Base-by-base conservation (phyloP, 1,140 invertebrate species). In the Drosophila oshimai region DNA sequence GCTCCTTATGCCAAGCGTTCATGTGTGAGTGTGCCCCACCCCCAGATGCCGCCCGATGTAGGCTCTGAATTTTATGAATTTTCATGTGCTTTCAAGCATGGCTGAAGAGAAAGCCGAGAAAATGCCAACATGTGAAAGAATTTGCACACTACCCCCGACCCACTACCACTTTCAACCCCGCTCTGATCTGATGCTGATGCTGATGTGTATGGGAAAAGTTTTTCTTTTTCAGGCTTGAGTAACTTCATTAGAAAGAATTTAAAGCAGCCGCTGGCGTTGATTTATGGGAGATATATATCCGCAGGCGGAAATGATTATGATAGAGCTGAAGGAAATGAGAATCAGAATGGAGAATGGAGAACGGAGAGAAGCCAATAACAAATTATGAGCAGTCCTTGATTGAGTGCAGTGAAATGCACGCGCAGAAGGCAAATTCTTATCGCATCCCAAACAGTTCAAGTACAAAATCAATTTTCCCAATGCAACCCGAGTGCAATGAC, bases 1-100 rank as follows among this genome's bases (percentile, higher is more conserved):
- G 81, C 81, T 88, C 55, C 80, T 88, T 81, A 87, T 87, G 50
- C 55, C 79, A 45, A 68, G 36, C 74, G 34, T 64, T 29, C 42
- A 49, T 44, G 29, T 51, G 54, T 71, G 67, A 53, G 54, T 41
- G 39, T 47, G 41, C 6, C 34, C 6, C 17, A 17, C 15, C 34
- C 26, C 51, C 28, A 18, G n/a, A n/a, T n/a, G 22, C 28, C 28
- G 41, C 50, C 53, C 6, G 33, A 55, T 46, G 64, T 74, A 83
- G 79, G 62, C 69, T 46, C 49, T 46, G 80, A 86, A 46, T 84
- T 84, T 75, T 86, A 86, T 84, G 80, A 86, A 86, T 86, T 75
- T 74, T 71, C 61, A 71, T 84, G 79, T 86, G 79, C 80, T 79
- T 53, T 86, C 64, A 74, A 47, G 80, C 79, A 64, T 84, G 55